Base-by-base conservation (phyloP, 2,888 invertebrate genomes). In the Drosophila greeni region DNA sequence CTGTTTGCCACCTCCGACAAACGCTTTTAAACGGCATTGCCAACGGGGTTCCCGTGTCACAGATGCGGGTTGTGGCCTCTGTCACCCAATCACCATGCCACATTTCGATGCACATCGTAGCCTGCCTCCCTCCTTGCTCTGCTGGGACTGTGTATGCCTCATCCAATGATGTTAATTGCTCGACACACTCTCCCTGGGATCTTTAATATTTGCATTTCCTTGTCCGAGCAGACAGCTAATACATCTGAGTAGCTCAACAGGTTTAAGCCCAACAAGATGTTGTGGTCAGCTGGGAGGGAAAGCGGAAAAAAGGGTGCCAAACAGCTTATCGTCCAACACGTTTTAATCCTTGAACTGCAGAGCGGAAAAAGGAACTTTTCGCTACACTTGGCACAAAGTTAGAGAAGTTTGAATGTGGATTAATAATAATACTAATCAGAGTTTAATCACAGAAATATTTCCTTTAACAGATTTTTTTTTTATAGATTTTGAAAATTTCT, bases 201-300 rank as follows among this genome's bases (percentile, higher is more conserved):
- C 77, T 67, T 81, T 80, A 83, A 73, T 76, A 77, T 70, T 80
- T 80, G 54, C 54, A 67, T 54, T 69, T 71, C 57, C 65, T 58
- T 56, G 66, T 43, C 58, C 43, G 51, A 51, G 45, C 53, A 40
- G 29, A 34, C 45, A 23, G 29, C 51, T 40, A 58, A 58, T 57
- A 52, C 26, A 67, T 40, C 37, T 23, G 51, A 42, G 20, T 34
- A 18, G 37, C 56, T 49, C 67, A 66, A 66, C 49, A 66, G 66
- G 66, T 55, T 55, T 49, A 54, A 66, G 54, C n/a, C 20, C 12
- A 20, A 43, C 42, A 64, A 51, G 65, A 51, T 64, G 65, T 62
- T 62, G 26, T 31, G 29, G 37, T 18, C 45, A 37, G 37, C 29
- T 23, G 14, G 11, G 14, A 12, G 26, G 20, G 16, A 5, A 14